Base-by-base conservation (phyloP, 2,113 vertebrate genomes). In the Rhynchomys soricoides region DNA sequence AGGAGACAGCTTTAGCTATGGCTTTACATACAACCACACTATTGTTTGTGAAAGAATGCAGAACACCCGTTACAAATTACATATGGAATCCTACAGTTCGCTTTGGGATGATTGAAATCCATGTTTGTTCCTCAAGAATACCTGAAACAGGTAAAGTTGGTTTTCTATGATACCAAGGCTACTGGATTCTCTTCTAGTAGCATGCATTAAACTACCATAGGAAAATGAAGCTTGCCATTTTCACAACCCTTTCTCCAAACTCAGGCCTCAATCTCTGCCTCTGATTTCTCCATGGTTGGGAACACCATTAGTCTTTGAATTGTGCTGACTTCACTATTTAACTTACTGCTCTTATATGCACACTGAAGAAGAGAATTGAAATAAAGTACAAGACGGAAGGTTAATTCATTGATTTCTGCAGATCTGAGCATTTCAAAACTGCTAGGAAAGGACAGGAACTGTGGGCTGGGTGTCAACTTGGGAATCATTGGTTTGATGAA, bases 371-470 rank as follows among this genome's bases (percentile, higher is more conserved):
- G 19, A 78, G 24, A 79, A 94, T 64, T 52, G 13, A 94, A 59
- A 87, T 45, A 93, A 93, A 93, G 1, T 29, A 55, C 31, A 29
- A 71, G 48, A 55, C 21, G 50, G 8, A 77, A n/a, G n/a, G 13
- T 79, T 97, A 66, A 81, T 91, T 88, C 59, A 90, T 34, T 95
- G n/a, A 68, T 78, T 82, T 78, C 15, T 86, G 16, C 43, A 88
- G 16, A 94, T 6, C 29, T 78, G n/a, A 71, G 66, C 5, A 81
- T 90, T 90, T 59, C 22, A 90, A 48, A 94, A 93, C 50, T 66
- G 37, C 40, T 68, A 71, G 52, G 48, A 93, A 86, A 90, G 19
- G 34, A 70, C 3, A 48, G 13, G 17, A 12, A 73, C 40, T 37
- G 1, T 52, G 59, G 75, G 8, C 31, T 37, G 29, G 24, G 40